Evolutionary conservation across 2,888 invertebrate genomes (phyloP).

Genomic region (Drosophila mercatorum): DNA sequence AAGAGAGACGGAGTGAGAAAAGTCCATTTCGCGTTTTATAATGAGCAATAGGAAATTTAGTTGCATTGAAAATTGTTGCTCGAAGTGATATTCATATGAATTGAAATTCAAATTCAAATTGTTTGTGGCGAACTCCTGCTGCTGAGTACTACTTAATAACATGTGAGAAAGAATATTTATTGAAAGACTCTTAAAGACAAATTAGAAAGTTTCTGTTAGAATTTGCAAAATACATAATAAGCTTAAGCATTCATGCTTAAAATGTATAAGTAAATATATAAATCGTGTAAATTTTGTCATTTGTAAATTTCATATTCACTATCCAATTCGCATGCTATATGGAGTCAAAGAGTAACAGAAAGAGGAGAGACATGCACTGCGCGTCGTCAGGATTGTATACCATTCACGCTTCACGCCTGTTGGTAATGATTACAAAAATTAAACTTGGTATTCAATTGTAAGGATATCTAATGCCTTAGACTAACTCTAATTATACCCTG

Average conservation of each 20-base stretch:
- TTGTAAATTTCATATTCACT: not conserved
- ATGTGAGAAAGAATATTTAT: not conserved
- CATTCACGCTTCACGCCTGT: too few relatives aligned
- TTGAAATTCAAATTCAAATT: not conserved
- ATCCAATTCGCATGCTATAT: too few relatives aligned
- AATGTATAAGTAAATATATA: not conserved
- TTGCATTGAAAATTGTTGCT: constrained; percentile 23
- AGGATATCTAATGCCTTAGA: too few relatives aligned
- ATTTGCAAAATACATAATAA: not conserved
- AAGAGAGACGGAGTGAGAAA: not conserved
- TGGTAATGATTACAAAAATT: too few relatives aligned
- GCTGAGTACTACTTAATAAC: not conserved
- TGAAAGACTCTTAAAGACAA: not conserved
- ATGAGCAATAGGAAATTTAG: constrained; percentile 50
- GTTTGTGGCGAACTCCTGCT: too few relatives aligned
- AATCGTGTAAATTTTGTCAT: not conserved
- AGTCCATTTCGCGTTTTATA: constrained; percentile 43
- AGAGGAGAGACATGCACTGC: not conserved
- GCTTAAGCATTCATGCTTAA: not conserved
- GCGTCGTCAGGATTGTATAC: too few relatives aligned
- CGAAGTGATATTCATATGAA: constrained; percentile 10
- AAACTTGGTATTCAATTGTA: too few relatives aligned
- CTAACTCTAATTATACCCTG: too few relatives aligned
- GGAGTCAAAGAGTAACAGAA: not conserved
- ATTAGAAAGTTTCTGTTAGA: not conserved